Conservation (phyloP, 2,113 vertebrate species). For the Glareola pratincola region DNA sequence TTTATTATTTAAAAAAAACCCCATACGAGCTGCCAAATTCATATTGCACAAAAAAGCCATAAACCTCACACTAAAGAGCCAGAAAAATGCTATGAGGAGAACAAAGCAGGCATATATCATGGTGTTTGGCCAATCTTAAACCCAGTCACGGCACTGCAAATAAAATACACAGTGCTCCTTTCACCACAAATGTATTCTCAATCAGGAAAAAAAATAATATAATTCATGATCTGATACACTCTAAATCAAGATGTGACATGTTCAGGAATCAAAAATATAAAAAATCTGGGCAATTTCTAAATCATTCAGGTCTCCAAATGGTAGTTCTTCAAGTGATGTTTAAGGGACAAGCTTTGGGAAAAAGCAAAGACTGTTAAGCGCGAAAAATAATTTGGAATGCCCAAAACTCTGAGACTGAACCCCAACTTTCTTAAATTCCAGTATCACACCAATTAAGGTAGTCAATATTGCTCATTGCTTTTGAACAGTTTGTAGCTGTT, state of each 20-base stretch:
- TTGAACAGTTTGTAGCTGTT: not conserved
- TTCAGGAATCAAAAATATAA: slow-evolving; percentile 12
- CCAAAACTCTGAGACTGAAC: not conserved
- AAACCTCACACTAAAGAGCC: slow-evolving; percentile 32
- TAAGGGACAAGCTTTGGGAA: not conserved
- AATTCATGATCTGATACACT: not conserved
- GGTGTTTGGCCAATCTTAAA: not conserved
- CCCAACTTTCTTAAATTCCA: not conserved
- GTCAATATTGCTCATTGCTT: not conserved
- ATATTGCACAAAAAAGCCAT: not conserved
- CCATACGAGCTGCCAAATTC: not conserved
- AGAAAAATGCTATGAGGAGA: not conserved
- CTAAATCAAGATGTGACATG: slow-evolving; percentile 5
- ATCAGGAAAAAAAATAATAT: not conserved
- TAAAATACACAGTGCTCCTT: not conserved
- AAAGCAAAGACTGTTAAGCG: not conserved
- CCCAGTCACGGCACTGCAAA: not conserved
- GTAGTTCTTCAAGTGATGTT: not conserved
- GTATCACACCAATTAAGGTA: not conserved
- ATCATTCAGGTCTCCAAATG: not conserved
- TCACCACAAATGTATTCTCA: slow-evolving; percentile 8
- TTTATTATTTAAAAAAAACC: slow-evolving; percentile 26
- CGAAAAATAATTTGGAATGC: not conserved
- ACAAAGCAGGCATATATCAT: slow-evolving; percentile 45
- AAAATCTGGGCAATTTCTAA: not conserved